A percentile compares a stretch with the other conserved stretches of the same genome.
These are phyloP conservation scores for Corydoras sp. DNA, from an alignment of 2,113 vertebrate genomes.

Conservation along the genomic window DNA sequence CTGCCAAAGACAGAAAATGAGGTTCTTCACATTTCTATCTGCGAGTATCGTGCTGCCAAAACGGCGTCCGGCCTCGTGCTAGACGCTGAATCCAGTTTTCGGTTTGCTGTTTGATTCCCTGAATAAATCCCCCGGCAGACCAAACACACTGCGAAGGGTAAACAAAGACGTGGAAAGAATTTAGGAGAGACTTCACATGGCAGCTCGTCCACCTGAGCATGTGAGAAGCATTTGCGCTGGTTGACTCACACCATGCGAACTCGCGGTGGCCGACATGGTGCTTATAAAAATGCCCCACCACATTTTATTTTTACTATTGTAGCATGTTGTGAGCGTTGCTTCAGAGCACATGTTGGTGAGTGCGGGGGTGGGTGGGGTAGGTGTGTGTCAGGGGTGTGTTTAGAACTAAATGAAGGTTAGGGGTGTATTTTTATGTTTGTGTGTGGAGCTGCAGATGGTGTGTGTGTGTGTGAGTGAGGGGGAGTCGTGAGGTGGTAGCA, in stretches of 20 bases:
- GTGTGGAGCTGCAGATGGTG: too few relatives aligned
- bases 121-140: constrained; percentile 4
- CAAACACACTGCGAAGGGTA: constrained; percentile 17
- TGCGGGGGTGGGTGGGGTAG: too few relatives aligned
- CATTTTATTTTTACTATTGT: too few relatives aligned
- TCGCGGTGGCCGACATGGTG: constrained; percentile 1
- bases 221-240: constrained; percentile 35
- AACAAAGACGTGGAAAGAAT: constrained; percentile 35
- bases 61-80: neutral
- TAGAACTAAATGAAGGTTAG: neutral
- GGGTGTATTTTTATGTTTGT: too few relatives aligned
- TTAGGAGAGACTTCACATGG: constrained; percentile 9
- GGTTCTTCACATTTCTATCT: too few relatives aligned
- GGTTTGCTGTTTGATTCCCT: constrained; percentile 11
- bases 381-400: too few relatives aligned
- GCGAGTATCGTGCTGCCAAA: too few relatives aligned
- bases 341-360: neutral
- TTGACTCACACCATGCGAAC: constrained; percentile 34
- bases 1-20: too few relatives aligned
- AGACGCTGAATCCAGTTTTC: constrained; percentile 2
- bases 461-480: too few relatives aligned
- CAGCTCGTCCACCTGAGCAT: constrained; percentile 27
- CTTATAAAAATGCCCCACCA: too few relatives aligned
- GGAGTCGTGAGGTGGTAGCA: too few relatives aligned
- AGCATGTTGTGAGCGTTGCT: too few relatives aligned